A percentile compares a stretch with the other conserved stretches of the same genome.
Evolutionary conservation across 2,113 vertebrate species (phyloP).

Genomic region (Nibea coibor): DNA sequence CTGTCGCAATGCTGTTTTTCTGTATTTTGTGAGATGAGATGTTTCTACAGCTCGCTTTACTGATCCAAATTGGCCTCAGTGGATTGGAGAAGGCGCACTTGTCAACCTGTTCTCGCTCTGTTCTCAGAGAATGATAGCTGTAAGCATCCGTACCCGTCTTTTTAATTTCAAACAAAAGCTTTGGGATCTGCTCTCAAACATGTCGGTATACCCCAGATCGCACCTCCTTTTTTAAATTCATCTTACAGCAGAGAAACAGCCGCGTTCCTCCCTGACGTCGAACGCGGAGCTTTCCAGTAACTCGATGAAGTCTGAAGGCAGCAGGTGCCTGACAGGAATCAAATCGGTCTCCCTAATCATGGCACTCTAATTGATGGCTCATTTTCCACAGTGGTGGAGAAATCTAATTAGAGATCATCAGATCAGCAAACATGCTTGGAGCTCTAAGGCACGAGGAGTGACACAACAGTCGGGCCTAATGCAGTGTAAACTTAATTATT

Average conservation of each 20-base stretch:
- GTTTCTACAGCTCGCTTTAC: neutral
- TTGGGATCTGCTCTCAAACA: neutral
- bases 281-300: conserved; percentile 45
- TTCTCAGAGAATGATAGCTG: neutral
- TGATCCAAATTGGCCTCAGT: neutral
- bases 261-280: conserved; percentile 6
- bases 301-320: conserved; percentile 55
- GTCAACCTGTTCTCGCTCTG: neutral
- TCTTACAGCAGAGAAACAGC: neutral
- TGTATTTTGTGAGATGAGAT: neutral
- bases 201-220: neutral
- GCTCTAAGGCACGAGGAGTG: conserved; percentile 57
- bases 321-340: conserved; percentile 79
- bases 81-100: neutral
- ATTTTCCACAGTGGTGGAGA: conserved; percentile 71
- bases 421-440: conserved; percentile 69
- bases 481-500: conserved; percentile 49
- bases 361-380: conserved; percentile 76
- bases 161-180: neutral
- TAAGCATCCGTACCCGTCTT: neutral
- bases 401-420: conserved; percentile 78
- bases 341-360: conserved; percentile 64
- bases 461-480: conserved; percentile 48
- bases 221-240: neutral
- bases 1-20: neutral